A percentile compares a stretch with the other conserved stretches of the same genome.
phyloP scores from a whole-genome alignment of 1,140 invertebrate species.

The Drosophila kepulauana region DNA sequence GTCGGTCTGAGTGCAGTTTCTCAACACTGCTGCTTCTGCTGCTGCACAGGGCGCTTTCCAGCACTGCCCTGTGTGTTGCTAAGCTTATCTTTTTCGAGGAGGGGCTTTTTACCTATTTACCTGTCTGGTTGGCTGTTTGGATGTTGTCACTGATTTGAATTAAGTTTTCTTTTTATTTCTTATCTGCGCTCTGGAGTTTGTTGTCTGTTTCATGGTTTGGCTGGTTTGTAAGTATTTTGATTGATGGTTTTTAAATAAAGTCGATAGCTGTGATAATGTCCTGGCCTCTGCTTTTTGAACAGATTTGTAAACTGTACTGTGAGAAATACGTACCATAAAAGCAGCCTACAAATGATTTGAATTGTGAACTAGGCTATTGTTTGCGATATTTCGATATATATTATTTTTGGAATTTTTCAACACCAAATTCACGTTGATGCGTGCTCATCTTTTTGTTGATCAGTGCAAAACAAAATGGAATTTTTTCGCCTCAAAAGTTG shows the following conservation, averaged over 20 bases:
- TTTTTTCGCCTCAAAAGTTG: conserved; percentile 49
- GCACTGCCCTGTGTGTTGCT: conserved; percentile 23
- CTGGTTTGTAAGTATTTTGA: conserved; percentile 21
- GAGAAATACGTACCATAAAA: conserved; percentile 11
- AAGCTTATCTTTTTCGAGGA: conserved; percentile 24
- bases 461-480: conserved; percentile 47
- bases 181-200: conserved; percentile 8
- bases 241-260: conserved; percentile 33
- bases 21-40: conserved; percentile 31
- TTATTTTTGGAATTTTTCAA: conserved; percentile 63
- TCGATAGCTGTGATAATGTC: conserved; percentile 57
- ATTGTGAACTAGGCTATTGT: conserved; percentile 63
- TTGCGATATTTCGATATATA: conserved; percentile 10
- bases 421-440: conserved; percentile 40
- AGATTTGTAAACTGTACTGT: conserved; percentile 73
- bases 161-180: conserved; percentile 9
- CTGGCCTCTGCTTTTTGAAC: conserved; percentile 34
- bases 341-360: conserved; percentile 55
- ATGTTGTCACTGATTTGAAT: conserved; percentile 10
- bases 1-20: conserved; percentile 27
- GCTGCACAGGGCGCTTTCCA: conserved; percentile 32
- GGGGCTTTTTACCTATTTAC: conserved; percentile 39
- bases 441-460: conserved; percentile 12
- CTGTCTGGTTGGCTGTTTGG: conserved; percentile 42
- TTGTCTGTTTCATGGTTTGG: conserved; percentile 37